Conservation (phyloP, 92 coral and sea anemone species). For the Muricea muricata region DNA sequence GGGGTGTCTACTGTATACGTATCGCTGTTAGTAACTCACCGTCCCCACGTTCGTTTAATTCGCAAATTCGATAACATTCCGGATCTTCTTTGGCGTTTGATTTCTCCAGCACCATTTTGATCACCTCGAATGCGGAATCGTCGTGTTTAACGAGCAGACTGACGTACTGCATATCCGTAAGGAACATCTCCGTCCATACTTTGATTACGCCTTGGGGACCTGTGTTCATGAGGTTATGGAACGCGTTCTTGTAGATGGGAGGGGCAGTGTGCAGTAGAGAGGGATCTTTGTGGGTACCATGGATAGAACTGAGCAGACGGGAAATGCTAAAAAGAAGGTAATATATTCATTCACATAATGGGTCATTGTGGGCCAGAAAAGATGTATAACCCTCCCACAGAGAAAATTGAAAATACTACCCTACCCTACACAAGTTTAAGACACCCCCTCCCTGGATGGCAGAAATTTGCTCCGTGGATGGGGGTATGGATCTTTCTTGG, state of each 20-base stretch:
- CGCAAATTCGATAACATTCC: constrained; percentile 79
- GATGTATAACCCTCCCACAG: too few species aligned
- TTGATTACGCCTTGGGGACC: constrained; percentile 96
- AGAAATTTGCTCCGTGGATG: too few species aligned
- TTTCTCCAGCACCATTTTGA: constrained; percentile 91
- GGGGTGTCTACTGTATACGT: background rate
- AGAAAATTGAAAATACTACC: too few species aligned
- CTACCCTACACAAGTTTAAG: too few species aligned
- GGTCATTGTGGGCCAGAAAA: too few species aligned
- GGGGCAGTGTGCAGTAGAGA: constrained; percentile 32
- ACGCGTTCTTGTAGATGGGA: constrained; percentile 73
- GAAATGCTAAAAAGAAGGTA: background rate
- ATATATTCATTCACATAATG: too few species aligned
- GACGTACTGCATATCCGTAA: constrained; percentile 87
- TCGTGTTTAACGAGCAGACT: constrained; percentile 93
- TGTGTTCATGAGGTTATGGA: constrained; percentile 88
- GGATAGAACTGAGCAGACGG: constrained; percentile 6
- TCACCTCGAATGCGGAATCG: constrained; percentile 82
- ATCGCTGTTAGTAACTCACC: constrained; percentile 41
- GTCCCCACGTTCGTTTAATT: constrained; percentile 74
- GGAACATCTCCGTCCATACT: constrained; percentile 88
- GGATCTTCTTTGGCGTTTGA: constrained; percentile 85
- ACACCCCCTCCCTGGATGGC: too few species aligned
- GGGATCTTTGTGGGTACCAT: background rate
- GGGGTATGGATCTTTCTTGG: too few species aligned